Base-by-base conservation (phyloP, 2,888 invertebrate genomes). In the Crepidodera aurea region DNA sequence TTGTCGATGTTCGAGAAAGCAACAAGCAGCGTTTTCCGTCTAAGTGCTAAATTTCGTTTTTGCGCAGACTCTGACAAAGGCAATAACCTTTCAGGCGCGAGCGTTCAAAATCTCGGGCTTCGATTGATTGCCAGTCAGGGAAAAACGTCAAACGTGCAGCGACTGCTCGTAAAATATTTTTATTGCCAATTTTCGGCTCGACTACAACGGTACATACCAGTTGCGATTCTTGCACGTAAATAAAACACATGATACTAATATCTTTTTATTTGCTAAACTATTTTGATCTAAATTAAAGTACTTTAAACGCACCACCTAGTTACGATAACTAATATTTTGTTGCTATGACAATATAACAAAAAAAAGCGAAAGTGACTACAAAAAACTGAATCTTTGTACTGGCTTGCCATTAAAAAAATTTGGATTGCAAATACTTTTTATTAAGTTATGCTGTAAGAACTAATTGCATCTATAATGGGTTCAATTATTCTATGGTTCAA, bases 31-130 rank as follows among this genome's bases (percentile, higher is more conserved):
- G 71, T 67, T 72, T 65, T 64, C 60, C 62, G 62, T 59, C 85
- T 84, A 87, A 87, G 88, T 88, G 83, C 83, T 81, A 79, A 79
- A 84, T 86, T 84, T 78, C 71, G 74, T 71, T 76, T 84, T 75
- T 84, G 84, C 88, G 88, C 89, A 86, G 84, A 87, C 86, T 85
- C 80, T 32, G 72, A 73, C 15, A 25, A 62, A 62, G 71, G 68
- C 74, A 71, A 69, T 73, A 72, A 75, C 73, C 73, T 69, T 57
- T 50, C 54, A 15, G 34, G 66, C 73, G 71, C 66, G 56, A 71
- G 62, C 56, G 69, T 73, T 72, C 39, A 73, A 68, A 40, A 51
- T 22, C 16, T 51, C 19, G 46, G 5, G 10, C 18, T 44, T 44
- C 42, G 4, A 18, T 50, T 50, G 18, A 50, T 32, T 50, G 16